These are phyloP conservation scores for Hermetia illucens DNA, from an alignment of 1,140 invertebrate species.

Conservation along the genomic window DNA sequence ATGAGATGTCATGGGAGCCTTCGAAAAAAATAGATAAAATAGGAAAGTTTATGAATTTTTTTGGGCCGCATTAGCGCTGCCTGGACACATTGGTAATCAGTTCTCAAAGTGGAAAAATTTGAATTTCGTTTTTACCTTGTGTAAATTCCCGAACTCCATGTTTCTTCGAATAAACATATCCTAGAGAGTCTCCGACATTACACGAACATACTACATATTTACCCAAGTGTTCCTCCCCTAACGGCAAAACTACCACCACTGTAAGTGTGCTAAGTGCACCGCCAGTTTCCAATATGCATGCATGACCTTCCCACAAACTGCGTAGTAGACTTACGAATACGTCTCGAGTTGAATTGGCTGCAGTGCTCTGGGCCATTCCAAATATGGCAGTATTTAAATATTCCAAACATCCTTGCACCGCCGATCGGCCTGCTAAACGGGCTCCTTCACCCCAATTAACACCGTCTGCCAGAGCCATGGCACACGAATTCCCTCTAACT, in stretches of 20 bases:
- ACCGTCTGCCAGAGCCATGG: conserved; percentile 78
- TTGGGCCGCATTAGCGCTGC: no score
- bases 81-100: no score
- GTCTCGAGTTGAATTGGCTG: conserved; percentile 35
- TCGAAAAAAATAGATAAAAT: conserved; percentile 1
- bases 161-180: conserved; percentile 71
- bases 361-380: conserved; percentile 21
- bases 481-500: conserved; percentile 60
- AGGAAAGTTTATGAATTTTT: neutral
- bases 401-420: conserved; percentile 74
- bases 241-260: conserved; percentile 58
- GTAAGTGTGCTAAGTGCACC: conserved; percentile 79
- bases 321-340: conserved; percentile 66
- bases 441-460: conserved; percentile 91
- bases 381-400: conserved; percentile 71
- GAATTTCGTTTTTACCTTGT: conserved; percentile 35
- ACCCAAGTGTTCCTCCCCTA: conserved; percentile 20
- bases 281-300: conserved; percentile 71
- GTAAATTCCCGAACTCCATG: conserved; percentile 60
- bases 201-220: conserved; percentile 74
- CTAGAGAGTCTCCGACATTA: conserved; percentile 82
- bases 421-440: conserved; percentile 73
- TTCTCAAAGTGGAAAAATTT: no score
- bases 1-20: conserved; percentile 80
- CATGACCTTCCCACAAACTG: conserved; percentile 78